A percentile compares a stretch with the other conserved stretches of the same genome.
phyloP scores from a whole-genome alignment of 2,888 invertebrate genomes.

The Drosophila kokeensis region DNA sequence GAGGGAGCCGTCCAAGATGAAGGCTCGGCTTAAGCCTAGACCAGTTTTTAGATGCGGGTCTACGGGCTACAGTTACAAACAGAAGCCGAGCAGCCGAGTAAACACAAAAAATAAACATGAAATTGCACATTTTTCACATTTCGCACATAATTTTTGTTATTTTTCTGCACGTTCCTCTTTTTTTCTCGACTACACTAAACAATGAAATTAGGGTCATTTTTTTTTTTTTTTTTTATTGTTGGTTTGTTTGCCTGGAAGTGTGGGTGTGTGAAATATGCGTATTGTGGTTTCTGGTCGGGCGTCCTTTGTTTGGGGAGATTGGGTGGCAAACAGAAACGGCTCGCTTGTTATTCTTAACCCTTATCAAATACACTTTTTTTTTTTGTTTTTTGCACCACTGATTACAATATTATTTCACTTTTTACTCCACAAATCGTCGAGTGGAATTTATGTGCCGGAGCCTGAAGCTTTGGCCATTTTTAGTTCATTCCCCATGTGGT shows the following conservation, averaged over 20 bases:
- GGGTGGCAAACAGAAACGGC: neutral
- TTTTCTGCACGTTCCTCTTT: conserved; percentile 22
- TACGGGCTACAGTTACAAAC: conserved; percentile 13
- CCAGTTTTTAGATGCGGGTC: conserved; percentile 30
- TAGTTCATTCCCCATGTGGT: conserved; percentile 11
- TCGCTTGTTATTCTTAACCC: conserved; percentile 54
- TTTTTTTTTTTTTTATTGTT: conserved; percentile 3
- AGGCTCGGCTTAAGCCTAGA: conserved; percentile 40
- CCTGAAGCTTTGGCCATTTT: conserved; percentile 16
- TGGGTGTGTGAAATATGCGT: conserved; percentile 55
- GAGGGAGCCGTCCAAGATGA: conserved; percentile 36
- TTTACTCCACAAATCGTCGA: conserved; percentile 10
- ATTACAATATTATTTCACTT: conserved; percentile 62
- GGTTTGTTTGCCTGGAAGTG: conserved; percentile 8
- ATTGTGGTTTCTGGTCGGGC: conserved; percentile 34
- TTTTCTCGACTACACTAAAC: conserved; percentile 50
- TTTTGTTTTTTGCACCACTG: conserved; percentile 33
- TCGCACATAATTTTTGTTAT: conserved; percentile 66
- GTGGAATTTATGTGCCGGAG: conserved; percentile 42
- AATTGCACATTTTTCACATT: conserved; percentile 76
- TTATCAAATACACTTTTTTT: conserved; percentile 51
- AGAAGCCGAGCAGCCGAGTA: conserved; percentile 28
- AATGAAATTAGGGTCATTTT: conserved; percentile 65
- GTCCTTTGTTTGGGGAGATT: neutral
- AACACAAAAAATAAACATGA: conserved; percentile 63